Conservation (phyloP, 2,888 invertebrate species). For the Embidobia sp. region DNA sequence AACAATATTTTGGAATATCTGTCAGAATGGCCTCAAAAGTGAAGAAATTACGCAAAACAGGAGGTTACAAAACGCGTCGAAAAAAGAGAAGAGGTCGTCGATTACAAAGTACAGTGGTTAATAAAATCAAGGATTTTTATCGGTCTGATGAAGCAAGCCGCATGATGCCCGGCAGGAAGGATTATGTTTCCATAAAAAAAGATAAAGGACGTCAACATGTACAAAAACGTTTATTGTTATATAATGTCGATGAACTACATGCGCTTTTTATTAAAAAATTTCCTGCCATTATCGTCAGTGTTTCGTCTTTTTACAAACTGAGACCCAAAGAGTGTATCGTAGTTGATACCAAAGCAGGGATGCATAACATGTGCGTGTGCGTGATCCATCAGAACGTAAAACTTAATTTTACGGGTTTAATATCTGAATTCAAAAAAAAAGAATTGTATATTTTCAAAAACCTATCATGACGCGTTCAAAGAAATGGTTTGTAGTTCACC, state of each 20-base stretch:
- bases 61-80: constrained; percentile 8
- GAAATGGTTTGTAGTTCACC: background rate
- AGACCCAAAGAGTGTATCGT: constrained; percentile 17
- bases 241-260: constrained; percentile 21
- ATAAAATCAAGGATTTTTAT: constrained; percentile 30
- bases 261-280: constrained; percentile 12
- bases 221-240: constrained; percentile 23
- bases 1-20: constrained; percentile 13
- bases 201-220: constrained; percentile 3
- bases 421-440: too few species aligned
- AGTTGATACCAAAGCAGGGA: background rate
- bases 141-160: constrained; percentile 21
- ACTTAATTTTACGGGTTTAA: too few species aligned
- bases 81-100: background rate
- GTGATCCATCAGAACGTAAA: too few species aligned
- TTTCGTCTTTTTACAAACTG: constrained; percentile 5
- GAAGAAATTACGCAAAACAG: constrained; percentile 16
- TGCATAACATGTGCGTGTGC: too few species aligned
- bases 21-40: constrained; percentile 16
- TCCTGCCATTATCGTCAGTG: constrained; percentile 12
- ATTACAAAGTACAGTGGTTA: background rate
- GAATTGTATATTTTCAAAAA: too few species aligned
- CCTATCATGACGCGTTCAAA: constrained; percentile 1
- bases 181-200: constrained; percentile 14
- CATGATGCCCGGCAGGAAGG: constrained; percentile 26